phyloP scores from a whole-genome alignment of 2,113 vertebrate species.

The human region GRCh38 chr3:167165001-167165500 shows the following conservation, averaged over 20 bases:
- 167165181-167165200: not conserved
- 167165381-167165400: not conserved
- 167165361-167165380: not conserved
- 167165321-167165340: not conserved
- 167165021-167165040: not conserved
- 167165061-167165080: not conserved
- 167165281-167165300: not conserved
- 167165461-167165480: not conserved
- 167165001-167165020: not conserved
- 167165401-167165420: fast-evolving
- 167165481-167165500: not conserved
- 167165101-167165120: not conserved
- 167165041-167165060: not conserved
- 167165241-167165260: not conserved
- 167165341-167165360: not conserved
- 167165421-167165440: fast-evolving
- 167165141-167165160: not conserved
- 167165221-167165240: not conserved
- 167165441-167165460: not conserved
- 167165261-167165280: not conserved
- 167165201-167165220: not conserved
- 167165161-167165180: not conserved
- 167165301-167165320: not conserved
- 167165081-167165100: constrained; percentile 3
- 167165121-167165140: not conserved